Evolutionary conservation across 2,113 vertebrate genomes (phyloP).

Genomic region (Conger conger): DNA sequence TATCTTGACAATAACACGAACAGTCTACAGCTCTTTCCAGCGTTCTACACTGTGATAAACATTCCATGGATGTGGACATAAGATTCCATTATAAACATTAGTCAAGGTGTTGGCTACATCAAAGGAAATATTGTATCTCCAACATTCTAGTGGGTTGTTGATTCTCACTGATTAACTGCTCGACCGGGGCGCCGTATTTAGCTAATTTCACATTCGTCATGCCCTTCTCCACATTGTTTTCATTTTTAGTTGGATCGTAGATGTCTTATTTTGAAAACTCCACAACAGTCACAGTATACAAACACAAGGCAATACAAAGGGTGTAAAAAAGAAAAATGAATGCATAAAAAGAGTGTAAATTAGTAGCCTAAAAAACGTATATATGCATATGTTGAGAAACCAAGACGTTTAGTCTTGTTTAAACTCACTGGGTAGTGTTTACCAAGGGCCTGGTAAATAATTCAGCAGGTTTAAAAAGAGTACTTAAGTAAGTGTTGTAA

Average conservation of each 20-base stretch:
- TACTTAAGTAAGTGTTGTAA: neutral
- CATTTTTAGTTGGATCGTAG: neutral
- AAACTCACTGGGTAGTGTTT: neutral
- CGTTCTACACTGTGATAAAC: neutral
- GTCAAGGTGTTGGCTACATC: constrained; percentile 2
- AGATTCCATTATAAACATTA: neutral
- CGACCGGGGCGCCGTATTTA: neutral
- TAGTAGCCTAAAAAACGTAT: neutral
- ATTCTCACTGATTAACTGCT: neutral
- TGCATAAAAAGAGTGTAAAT: too few relatives aligned
- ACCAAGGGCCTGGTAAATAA: neutral
- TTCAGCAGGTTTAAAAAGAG: constrained; percentile 5
- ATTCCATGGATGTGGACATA: neutral
- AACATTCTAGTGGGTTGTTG: neutral
- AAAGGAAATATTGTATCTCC: neutral
- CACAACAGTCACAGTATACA: neutral
- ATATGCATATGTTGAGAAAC: neutral
- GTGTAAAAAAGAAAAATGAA: too few relatives aligned
- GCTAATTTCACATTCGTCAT: neutral
- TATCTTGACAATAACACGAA: neutral
- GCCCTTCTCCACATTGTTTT: neutral
- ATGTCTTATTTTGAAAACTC: neutral
- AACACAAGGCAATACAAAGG: neutral
- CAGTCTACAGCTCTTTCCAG: neutral
- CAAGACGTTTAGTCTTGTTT: neutral